A percentile compares a stretch with the other conserved stretches of the same genome.
phyloP scores from a whole-genome alignment of 2,797 vertebrate genomes.

The Neostethus bicornis region DNA sequence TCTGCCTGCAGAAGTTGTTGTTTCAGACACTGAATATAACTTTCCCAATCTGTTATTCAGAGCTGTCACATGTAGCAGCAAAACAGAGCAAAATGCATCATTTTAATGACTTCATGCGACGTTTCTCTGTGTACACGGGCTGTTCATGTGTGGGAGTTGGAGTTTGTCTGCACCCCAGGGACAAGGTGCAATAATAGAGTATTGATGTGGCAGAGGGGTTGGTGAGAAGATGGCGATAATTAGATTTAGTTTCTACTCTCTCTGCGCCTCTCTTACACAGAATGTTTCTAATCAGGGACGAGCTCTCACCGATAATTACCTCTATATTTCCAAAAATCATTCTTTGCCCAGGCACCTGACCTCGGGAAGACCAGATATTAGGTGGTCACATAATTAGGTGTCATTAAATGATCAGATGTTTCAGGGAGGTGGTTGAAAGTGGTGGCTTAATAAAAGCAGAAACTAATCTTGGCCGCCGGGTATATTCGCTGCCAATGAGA shows the following conservation, averaged over 20 bases:
- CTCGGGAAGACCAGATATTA: slow-evolving; percentile 49
- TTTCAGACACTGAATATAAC: neutral
- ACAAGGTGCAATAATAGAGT: slow-evolving; percentile 77
- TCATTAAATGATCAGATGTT: slow-evolving; percentile 64
- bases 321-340: slow-evolving; percentile 55
- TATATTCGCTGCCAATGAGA: neutral
- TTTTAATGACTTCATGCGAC: slow-evolving; percentile 19
- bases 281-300: slow-evolving; percentile 70
- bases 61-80: neutral
- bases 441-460: slow-evolving; percentile 30
- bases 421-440: slow-evolving; percentile 29
- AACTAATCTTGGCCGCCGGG: neutral
- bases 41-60: neutral
- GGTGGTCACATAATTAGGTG: slow-evolving; percentile 59
- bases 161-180: slow-evolving; percentile 58
- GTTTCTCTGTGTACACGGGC: slow-evolving; percentile 3
- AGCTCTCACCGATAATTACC: slow-evolving; percentile 64
- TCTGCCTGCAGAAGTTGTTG: slow-evolving; percentile 1
- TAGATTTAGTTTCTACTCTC: slow-evolving; percentile 79
- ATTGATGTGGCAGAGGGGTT: slow-evolving; percentile 76
- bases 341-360: slow-evolving; percentile 50
- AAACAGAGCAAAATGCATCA: neutral
- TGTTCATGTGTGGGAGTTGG: slow-evolving; percentile 43
- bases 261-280: slow-evolving; percentile 71
- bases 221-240: slow-evolving; percentile 79